A percentile compares a stretch with the other conserved stretches of the same genome.
phyloP scores from a whole-genome alignment of 2,888 invertebrate genomes.

The Erpobdella octoculata region DNA sequence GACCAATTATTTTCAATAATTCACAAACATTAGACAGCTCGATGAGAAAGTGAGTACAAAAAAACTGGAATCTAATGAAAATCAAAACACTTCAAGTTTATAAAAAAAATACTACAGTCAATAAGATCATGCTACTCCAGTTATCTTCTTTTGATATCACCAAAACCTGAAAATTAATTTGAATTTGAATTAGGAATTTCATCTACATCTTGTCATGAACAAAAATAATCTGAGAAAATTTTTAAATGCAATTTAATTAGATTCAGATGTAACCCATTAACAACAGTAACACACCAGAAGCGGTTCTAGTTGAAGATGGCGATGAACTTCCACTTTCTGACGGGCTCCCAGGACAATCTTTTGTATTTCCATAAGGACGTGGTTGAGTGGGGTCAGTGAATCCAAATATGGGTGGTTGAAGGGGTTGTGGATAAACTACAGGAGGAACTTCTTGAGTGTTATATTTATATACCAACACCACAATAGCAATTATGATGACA shows the following conservation, averaged over 20 bases:
- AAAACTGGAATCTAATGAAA: too few relatives aligned
- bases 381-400: background rate
- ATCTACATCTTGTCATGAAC: background rate
- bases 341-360: background rate
- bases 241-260: background rate
- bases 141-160: slow-evolving; percentile 26
- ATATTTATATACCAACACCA: too few relatives aligned
- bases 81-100: too few relatives aligned
- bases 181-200: background rate
- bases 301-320: background rate
- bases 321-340: background rate
- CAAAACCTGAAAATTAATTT: slow-evolving; percentile 17
- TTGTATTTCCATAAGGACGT: background rate
- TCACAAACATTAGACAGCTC: too few relatives aligned
- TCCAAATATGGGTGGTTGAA: background rate
- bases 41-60: too few relatives aligned
- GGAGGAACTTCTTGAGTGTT: too few relatives aligned
- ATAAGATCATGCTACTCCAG: background rate
- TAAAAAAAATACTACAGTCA: too few relatives aligned
- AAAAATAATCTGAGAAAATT: background rate
- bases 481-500: too few relatives aligned
- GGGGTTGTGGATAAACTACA: too few relatives aligned
- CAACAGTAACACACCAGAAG: background rate
- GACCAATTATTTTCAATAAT: too few relatives aligned
- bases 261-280: background rate